phyloP scores from a whole-genome alignment of 2,113 vertebrate species.

The Lasiurus borealis region DNA sequence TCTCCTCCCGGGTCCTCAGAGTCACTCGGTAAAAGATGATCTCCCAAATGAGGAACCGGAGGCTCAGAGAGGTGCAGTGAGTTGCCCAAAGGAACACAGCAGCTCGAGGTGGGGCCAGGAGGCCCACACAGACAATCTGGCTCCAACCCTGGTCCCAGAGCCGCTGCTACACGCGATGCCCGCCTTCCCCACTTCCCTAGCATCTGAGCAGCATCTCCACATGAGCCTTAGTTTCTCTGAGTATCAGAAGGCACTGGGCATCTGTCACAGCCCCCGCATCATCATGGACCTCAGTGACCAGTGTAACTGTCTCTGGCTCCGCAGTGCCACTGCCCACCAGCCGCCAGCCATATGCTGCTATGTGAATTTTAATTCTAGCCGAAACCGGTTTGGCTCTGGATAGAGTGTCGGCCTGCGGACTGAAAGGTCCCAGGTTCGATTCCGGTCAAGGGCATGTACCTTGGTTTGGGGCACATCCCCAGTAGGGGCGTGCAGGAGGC shows the following conservation, averaged over 20 bases:
- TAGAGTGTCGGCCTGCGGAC: no score
- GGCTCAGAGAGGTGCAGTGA: neutral
- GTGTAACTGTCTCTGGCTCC: neutral
- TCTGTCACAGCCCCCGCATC: neutral
- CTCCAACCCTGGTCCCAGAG: neutral
- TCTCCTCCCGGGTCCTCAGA: neutral
- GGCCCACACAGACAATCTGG: neutral
- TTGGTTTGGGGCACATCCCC: no score
- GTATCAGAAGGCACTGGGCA: fast-evolving
- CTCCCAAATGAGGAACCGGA: neutral
- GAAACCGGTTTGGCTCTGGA: no score
- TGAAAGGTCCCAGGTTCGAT: no score
- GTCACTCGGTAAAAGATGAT: neutral
- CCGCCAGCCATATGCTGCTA: neutral
- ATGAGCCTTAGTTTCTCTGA: neutral
- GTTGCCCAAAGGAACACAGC: neutral
- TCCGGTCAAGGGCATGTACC: no score
- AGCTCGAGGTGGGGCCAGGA: neutral
- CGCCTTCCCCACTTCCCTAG: fast-evolving
- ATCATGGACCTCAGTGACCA: fast-evolving
- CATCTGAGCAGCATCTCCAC: neutral
- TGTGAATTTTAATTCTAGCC: neutral
- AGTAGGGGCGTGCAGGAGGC: no score
- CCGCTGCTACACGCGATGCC: fast-evolving
- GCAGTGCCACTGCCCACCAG: neutral